Percentiles rank a stretch among this genome's conserved stretches.
Evolutionary conservation across 64 coral and sea anemone species (phyloP).

Genomic region (Pachyseris speciosa): DNA sequence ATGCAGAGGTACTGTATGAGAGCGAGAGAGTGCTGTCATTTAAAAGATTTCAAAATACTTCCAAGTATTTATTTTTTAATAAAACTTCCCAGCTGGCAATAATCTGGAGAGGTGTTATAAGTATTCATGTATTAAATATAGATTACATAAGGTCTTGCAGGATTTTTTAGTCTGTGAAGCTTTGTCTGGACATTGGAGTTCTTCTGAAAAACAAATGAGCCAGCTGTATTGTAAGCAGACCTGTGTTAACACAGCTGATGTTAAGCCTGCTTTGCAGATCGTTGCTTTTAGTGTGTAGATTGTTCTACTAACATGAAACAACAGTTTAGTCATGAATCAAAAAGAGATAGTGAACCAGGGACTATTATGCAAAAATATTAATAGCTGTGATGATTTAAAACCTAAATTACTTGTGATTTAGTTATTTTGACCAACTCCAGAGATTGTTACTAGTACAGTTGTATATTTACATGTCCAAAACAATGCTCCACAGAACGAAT

Average conservation of each 20-base stretch:
- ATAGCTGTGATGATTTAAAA: too few relatives aligned
- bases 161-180: not conserved
- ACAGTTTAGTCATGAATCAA: too few relatives aligned
- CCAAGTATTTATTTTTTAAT: slow-evolving; percentile 48
- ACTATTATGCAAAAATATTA: too few relatives aligned
- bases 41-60: slow-evolving; percentile 19
- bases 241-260: too few relatives aligned
- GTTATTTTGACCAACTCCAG: too few relatives aligned
- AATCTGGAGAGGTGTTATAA: slow-evolving; percentile 20
- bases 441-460: not conserved
- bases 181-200: not conserved
- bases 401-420: too few relatives aligned
- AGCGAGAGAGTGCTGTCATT: slow-evolving; percentile 7
- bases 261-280: too few relatives aligned
- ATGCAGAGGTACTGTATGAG: slow-evolving; percentile 33
- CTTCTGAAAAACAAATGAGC: not conserved
- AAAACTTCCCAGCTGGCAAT: slow-evolving; percentile 2
- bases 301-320: too few relatives aligned
- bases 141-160: not conserved
- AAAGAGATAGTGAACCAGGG: too few relatives aligned
- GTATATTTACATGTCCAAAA: not conserved
- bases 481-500: not conserved
- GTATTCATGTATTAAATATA: not conserved
- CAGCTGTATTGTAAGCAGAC: too few relatives aligned
- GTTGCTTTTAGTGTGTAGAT: too few relatives aligned